These are phyloP conservation scores for Eucera pruinosa DNA, from an alignment of 2,888 invertebrate species.

Conservation along the genomic window DNA sequence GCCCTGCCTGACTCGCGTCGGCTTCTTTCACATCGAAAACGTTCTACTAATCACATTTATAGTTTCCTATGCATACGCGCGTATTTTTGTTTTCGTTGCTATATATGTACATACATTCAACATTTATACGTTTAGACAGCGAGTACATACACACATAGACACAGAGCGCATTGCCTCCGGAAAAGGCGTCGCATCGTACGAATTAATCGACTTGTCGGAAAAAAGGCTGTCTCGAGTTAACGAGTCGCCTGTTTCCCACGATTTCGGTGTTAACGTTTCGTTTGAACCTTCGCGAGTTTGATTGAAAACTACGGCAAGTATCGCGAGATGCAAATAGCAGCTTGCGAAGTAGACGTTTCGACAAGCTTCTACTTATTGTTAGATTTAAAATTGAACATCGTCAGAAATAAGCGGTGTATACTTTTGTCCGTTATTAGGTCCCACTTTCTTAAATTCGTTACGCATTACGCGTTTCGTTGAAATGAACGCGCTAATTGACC, in stretches of 20 bases:
- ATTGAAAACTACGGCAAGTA: background rate
- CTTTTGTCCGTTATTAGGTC: conserved; percentile 50
- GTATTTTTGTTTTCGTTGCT: conserved; percentile 19
- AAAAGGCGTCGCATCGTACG: background rate
- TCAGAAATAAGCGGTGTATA: conserved; percentile 12
- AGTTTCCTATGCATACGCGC: conserved; percentile 30
- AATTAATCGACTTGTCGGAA: conserved; percentile 13
- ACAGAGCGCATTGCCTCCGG: background rate
- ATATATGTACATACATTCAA: conserved; percentile 57
- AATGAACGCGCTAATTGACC: too few relatives aligned
- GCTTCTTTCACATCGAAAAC: conserved; percentile 1
- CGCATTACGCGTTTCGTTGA: too few relatives aligned
- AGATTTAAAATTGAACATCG: background rate
- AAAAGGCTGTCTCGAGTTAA: conserved; percentile 10
- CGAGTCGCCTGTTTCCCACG: background rate
- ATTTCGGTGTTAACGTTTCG: background rate
- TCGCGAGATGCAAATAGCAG: too few relatives aligned
- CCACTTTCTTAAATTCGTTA: conserved; percentile 50
- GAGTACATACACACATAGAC: too few relatives aligned
- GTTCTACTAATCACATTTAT: conserved; percentile 24
- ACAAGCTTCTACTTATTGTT: too few relatives aligned
- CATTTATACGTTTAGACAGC: conserved; percentile 71
- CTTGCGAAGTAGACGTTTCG: too few relatives aligned
- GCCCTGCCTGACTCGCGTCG: too few relatives aligned
- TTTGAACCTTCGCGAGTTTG: background rate